Evolutionary conservation across 2,797 vertebrate species (phyloP), one percentile per base, ranked within the genome.

Genomic region (Leptatherina wallacei): DNA sequence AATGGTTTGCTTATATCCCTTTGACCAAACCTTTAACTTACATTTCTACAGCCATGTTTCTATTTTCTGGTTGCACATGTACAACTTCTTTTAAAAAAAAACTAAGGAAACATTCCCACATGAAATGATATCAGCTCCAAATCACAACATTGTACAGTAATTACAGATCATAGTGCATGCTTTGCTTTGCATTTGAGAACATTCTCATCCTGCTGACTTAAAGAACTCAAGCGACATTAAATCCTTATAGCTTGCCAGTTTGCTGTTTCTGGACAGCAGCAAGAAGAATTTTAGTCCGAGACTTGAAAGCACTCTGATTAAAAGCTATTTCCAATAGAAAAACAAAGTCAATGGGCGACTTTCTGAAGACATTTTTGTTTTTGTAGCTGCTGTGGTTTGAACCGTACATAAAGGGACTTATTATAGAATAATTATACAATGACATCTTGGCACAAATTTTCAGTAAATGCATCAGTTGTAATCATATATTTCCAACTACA

Each of bases 351-450:
- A 71, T 36, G 64, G 84, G 81, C 75, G 71, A 68, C 49, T 42
- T 81, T 81, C 84, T 86, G 51, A 69, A 80, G 82, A 79, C 78
- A 77, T 88, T 88, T 80, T 62, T 93, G 86, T 92, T 92, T 91
- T 90, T 90, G 85, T 89, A 93, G 92, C 89, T 88, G 85, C 65
- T 57, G 73, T 76, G 83, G 88, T 77, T 76, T 85, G 80, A 87
- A 69, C 77, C 77, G 9, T 81, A 75, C 69, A 76, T 56, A 59
- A 44, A 69, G 64, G 73, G 73, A 88, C 89, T 90, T 90, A 90
- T 88, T 92, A 93, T 93, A 93, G 93, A 92, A 93, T 95, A 95
- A 94, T 94, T 94, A 94, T 90, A 95, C 83, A 91, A 93, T 83
- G 75, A 90, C 71, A 60, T 89, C 87, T 89, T 76, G 75, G 89